phyloP scores from a whole-genome alignment of 2,113 vertebrate species.

The Pangasianodon gigas region DNA sequence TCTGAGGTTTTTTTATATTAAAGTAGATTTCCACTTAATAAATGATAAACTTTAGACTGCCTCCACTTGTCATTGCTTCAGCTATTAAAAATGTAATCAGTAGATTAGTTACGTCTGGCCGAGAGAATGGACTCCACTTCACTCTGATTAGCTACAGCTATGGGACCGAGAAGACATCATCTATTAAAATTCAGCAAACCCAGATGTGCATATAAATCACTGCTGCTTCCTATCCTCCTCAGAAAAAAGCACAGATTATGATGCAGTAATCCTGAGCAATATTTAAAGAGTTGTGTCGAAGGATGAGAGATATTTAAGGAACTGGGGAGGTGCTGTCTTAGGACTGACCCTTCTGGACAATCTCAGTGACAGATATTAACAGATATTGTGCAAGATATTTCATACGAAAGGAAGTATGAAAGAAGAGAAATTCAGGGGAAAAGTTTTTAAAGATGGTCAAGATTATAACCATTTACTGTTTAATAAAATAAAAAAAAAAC shows the following conservation, averaged over 20 bases:
- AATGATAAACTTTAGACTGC: not conserved
- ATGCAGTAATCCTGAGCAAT: not conserved
- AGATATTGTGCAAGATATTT: not conserved
- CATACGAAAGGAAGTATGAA: not conserved
- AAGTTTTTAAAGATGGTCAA: not conserved
- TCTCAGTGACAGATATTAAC: not conserved
- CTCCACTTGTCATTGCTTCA: conserved; percentile 34
- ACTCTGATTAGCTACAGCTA: conserved; percentile 14
- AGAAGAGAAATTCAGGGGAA: not conserved
- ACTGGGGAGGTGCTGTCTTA: not conserved
- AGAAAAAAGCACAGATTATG: not conserved
- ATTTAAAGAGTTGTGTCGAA: not conserved
- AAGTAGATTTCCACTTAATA: not conserved
- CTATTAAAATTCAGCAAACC: conserved; percentile 23
- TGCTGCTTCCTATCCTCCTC: not conserved
- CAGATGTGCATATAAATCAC: conserved; percentile 13
- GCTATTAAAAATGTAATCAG: conserved; percentile 39
- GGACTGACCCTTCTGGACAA: not conserved
- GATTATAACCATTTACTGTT: not conserved
- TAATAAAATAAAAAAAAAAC: not conserved
- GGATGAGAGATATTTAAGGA: not conserved
- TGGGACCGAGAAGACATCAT: not conserved
- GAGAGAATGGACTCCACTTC: conserved; percentile 20
- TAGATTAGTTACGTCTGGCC: conserved; percentile 40
- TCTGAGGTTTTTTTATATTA: not conserved